Percentiles rank a stretch among this genome's conserved stretches.
Conservation (phyloP, 2,797 vertebrate species). For the Cossypha polioptera region DNA sequence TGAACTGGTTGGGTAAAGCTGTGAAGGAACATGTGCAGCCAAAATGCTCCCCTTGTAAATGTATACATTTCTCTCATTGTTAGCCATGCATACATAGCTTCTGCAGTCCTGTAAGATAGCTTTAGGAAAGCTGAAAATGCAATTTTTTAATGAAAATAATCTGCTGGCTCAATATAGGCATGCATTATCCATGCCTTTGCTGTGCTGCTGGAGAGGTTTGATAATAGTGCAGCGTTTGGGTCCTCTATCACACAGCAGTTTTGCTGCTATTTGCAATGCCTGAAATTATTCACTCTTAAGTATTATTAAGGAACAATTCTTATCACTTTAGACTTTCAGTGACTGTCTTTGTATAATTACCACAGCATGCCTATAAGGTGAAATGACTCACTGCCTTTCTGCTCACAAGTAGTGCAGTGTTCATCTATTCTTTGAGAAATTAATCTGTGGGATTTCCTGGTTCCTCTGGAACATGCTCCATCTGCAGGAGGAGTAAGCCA, state of each 20-base stretch:
- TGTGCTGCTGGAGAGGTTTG: neutral
- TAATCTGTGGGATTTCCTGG: neutral
- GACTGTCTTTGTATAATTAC: neutral
- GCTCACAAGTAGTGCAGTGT: neutral
- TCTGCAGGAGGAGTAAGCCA: neutral
- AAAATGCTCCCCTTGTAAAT: neutral
- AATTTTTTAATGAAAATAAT: constrained; percentile 8
- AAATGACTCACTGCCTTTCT: neutral
- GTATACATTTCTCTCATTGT: neutral
- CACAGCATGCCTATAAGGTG: neutral
- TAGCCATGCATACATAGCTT: neutral
- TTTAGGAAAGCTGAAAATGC: neutral
- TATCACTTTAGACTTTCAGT: neutral
- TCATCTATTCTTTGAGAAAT: neutral
- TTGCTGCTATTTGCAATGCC: neutral
- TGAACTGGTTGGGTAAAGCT: neutral
- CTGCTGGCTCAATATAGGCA: neutral
- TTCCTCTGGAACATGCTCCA: neutral
- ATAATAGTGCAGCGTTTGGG: neutral
- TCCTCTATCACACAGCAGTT: neutral
- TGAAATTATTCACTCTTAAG: neutral
- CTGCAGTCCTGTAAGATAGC: neutral
- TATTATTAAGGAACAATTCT: neutral
- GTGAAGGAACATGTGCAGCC: neutral
- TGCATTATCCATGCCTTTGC: neutral